Base-by-base conservation (phyloP, 2,888 invertebrate species). In the Hydraecia micacea region DNA sequence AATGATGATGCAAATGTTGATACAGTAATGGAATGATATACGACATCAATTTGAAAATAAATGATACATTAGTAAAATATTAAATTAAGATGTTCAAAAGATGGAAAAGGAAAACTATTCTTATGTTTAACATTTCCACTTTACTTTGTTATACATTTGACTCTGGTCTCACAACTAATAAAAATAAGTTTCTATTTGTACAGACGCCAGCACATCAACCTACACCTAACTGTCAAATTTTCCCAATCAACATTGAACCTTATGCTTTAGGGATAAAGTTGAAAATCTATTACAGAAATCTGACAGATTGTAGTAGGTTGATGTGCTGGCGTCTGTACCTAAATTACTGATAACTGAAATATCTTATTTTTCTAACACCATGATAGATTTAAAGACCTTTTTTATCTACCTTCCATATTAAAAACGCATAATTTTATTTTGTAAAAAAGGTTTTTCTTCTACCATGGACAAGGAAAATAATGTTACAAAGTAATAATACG, bases 131-230 rank as follows among this genome's bases (percentile, higher is more conserved):
- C 79, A 78, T 75, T 81, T 73, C 63, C 81, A 82, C 84, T 63
- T 75, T 62, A 58, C 28, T 71, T 74, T 49, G 42, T 55, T 49
- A 69, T 65, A 77, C 13, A 80, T 77, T 36, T 75, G 84, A 84
- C 84, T 84, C 63, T 66, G 42, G 25, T 75, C 63, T 39, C 72
- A 52, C 32, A 75, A 78, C 62, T 74, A 73, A 13, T 74, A 60
- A 79, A 84, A 82, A 70, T 73, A 82, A 75, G 49, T 67, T 68
- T 63, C 46, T 79, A 74, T 80, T 81, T 81, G 73, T n/a, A n/a
- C n/a, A n/a, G n/a, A n/a, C n/a, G n/a, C n/a, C n/a, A n/a, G n/a
- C n/a, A n/a, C n/a, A n/a, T n/a, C n/a, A n/a, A n/a, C n/a, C n/a
- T n/a, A n/a, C n/a, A n/a, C n/a, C n/a, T n/a, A n/a, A n/a, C n/a